These are phyloP conservation scores for Drosophila neoperkinsi DNA, from an alignment of 2,888 invertebrate species.

Conservation along the genomic window DNA sequence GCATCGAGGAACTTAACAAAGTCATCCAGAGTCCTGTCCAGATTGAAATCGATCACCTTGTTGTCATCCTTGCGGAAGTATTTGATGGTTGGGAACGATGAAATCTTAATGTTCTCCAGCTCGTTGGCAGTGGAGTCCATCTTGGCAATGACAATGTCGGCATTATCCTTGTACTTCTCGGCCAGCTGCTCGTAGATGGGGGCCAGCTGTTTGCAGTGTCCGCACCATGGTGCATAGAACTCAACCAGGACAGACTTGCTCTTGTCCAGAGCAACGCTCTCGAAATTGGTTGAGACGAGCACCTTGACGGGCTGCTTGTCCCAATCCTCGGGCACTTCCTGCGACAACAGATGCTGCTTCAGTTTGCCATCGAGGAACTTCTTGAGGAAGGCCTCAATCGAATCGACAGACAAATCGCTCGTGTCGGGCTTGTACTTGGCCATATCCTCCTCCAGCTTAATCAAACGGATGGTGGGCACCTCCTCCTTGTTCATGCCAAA, in stretches of 20 bases:
- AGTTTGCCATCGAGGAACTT: slow-evolving; percentile 96
- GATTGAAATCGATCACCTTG: slow-evolving; percentile 95
- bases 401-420: slow-evolving; percentile 80
- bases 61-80: slow-evolving; percentile 97
- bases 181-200: slow-evolving; percentile 99
- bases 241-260: slow-evolving; percentile 98
- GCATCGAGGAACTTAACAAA: slow-evolving; percentile 97
- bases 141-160: slow-evolving; percentile 96
- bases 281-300: slow-evolving; percentile 98
- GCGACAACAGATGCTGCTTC: slow-evolving; percentile 97
- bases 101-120: slow-evolving; percentile 97
- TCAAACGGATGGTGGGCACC: slow-evolving; percentile 95
- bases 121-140: slow-evolving; percentile 99
- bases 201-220: slow-evolving; percentile 98
- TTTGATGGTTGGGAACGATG: slow-evolving; percentile 97
- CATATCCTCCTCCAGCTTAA: slow-evolving; percentile 98
- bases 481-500: slow-evolving; percentile 99
- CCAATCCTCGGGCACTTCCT: slow-evolving; percentile 99
- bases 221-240: slow-evolving; percentile 99
- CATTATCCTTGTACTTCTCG: slow-evolving; percentile 95
- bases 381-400: slow-evolving; percentile 91
- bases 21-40: slow-evolving; percentile 97
- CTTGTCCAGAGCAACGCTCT: slow-evolving; percentile 94
- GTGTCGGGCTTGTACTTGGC: slow-evolving; percentile 96
- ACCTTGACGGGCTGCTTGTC: slow-evolving; percentile 96